phyloP scores from a whole-genome alignment of 1,140 invertebrate genomes.

The Tetramorium simillimum region DNA sequence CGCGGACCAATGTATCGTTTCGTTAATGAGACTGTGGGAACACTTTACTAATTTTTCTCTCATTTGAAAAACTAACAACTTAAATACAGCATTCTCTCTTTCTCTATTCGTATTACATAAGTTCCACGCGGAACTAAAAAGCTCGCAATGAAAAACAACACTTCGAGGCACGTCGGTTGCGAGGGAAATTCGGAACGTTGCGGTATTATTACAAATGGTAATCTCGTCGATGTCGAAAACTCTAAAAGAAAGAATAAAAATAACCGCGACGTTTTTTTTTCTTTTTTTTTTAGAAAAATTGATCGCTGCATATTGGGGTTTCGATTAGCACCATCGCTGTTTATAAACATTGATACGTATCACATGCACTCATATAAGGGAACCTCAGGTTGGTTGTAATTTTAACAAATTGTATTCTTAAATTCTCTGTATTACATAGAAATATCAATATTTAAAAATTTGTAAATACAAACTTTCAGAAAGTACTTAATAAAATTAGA shows the following conservation, averaged over 20 bases:
- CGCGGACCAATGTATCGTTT: slow-evolving; percentile 56
- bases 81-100: slow-evolving; percentile 29
- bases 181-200: slow-evolving; percentile 39
- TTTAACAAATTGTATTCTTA: neutral
- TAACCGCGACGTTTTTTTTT: slow-evolving; percentile 6
- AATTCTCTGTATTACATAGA: neutral
- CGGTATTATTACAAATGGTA: neutral
- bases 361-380: slow-evolving; percentile 31
- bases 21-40: slow-evolving; percentile 43
- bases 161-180: slow-evolving; percentile 54
- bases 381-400: neutral
- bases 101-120: slow-evolving; percentile 6
- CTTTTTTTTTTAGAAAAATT: neutral
- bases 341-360: slow-evolving; percentile 51
- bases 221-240: too few species aligned
- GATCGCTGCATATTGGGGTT: slow-evolving; percentile 55
- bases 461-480: neutral
- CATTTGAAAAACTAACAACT: slow-evolving; percentile 13
- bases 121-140: slow-evolving; percentile 46
- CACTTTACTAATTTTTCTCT: slow-evolving; percentile 15
- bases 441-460: neutral
- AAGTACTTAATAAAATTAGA: neutral
- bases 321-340: slow-evolving; percentile 71
- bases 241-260: neutral
- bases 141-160: slow-evolving; percentile 42